phyloP scores from a whole-genome alignment of 2,113 vertebrate species.

The Galemys pyrenaicus region DNA sequence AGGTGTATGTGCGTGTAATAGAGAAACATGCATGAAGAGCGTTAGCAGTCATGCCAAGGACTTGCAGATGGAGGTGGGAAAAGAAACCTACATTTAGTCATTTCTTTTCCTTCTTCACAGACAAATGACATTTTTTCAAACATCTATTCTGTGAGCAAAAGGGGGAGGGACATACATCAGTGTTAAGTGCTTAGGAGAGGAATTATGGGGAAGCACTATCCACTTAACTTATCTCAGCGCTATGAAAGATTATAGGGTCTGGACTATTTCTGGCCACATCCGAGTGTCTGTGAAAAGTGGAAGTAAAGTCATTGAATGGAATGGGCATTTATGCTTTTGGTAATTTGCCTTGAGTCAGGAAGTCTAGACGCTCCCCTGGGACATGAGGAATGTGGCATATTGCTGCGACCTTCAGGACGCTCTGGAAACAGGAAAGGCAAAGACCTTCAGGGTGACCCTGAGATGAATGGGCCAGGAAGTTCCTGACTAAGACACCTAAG shows the following conservation, averaged over 20 bases:
- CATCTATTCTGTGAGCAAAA: slow-evolving; percentile 47
- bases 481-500: background rate
- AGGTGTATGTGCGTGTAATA: background rate
- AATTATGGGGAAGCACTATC: background rate
- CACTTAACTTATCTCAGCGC: slow-evolving; percentile 51
- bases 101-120: slow-evolving; percentile 15
- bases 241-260: slow-evolving; percentile 44
- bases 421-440: slow-evolving; percentile 6
- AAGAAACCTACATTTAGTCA: background rate
- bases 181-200: slow-evolving; percentile 43
- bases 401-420: background rate
- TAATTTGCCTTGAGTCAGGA: slow-evolving; percentile 53
- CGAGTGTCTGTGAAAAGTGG: slow-evolving; percentile 43
- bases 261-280: slow-evolving; percentile 57
- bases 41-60: background rate
- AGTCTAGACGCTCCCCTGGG: slow-evolving; percentile 57
- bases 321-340: slow-evolving; percentile 14
- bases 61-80: background rate
- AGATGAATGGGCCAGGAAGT: background rate
- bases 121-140: slow-evolving; percentile 49
- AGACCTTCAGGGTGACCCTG: background rate
- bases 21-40: background rate
- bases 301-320: slow-evolving; percentile 39
- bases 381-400: background rate
- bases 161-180: background rate